Evolutionary conservation across 2,888 invertebrate species (phyloP), one percentile per base, ranked within the genome.

Genomic region (Phengaris arion): DNA sequence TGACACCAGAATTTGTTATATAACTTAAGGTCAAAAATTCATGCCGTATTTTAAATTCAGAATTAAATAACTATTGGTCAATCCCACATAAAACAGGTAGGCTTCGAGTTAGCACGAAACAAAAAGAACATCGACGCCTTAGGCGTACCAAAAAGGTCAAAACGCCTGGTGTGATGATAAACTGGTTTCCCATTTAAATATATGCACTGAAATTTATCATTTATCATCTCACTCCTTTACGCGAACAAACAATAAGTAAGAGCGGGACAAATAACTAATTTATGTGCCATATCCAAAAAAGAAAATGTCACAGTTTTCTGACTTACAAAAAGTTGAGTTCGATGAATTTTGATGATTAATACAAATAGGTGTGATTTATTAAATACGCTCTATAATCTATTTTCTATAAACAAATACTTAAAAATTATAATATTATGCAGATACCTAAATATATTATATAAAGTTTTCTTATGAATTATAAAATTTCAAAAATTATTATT

Each of bases 61-160:
- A 22, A 9, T 59, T 59, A 22, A 70, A 72, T 7, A 54, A 52
- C 69, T 57, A 75, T 75, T 75, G 69, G 69, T 75, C 69, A 75
- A 74, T 75, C 69, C 54, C 48, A 59, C 59, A 75, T 48, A 70
- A 46, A 70, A 75, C 79, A 80, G 79, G 79, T 79, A 81, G 82
- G 81, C 78, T 83, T 85, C 81, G 86, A 88, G 84, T 88, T 87
- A 87, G 82, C 82, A 84, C 87, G 87, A 89, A 82, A 86, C 85
- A 85, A 87, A 88, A 86, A 83, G 84, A 83, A 57, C 86, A 89
- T 88, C 64, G 88, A 91, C 91, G 90, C 91, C 91, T 90, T 86
- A 87, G 85, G 81, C 80, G 79, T 80, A 81, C 85, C 86, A 86
- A 89, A 90, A 82, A 90, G 89, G 86, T 48, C 52, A 46, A 82